Base-by-base conservation (phyloP, 1,140 invertebrate species). In the Lepidurus packardi region DNA sequence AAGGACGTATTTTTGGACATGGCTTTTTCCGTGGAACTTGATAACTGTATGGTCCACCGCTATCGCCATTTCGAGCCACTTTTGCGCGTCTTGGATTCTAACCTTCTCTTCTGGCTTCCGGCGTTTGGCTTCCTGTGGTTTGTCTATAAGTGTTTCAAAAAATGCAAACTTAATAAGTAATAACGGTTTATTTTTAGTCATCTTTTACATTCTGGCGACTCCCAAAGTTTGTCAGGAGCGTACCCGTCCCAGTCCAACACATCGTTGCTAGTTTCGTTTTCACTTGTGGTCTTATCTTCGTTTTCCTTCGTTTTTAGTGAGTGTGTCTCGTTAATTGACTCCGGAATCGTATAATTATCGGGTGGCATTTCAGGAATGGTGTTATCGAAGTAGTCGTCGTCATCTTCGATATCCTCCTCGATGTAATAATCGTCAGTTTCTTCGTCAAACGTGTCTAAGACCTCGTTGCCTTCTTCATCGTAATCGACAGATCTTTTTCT, bases 31-130 rank as follows among this genome's bases (percentile, higher is more conserved):
- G 82, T 93, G 90, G 84, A 92, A 92, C 77, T 89, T 85, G 78
- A 92, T 86, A 80, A 92, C 88, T 0, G 90, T 90, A 82, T 90
- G 86, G 84, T 92, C 91, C 24, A 90, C 89, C 11, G 89, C 90
- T 21, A 93, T 85, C 4, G 90, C 89, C 78, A 92, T 86, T 84
- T 92, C 90, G 34, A 93, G 85, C 90, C 90, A 92, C 80, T 86
- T 84, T 5, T 83, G 25, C 21, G 77, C 43, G 77, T 79, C 78
- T 73, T 73, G 43, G 21, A 65, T 65, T 44, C 75, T 47, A 16
- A 45, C 77, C 65, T 80, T 75, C 75, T 65, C 41, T 41, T 34
- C 42, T 0, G 53, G 47, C 45, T 78, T 78, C 73, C 75, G 74
- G 11, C 78, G 65, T 75, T 74, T 78, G 21, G 44, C 73, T 10